Evolutionary conservation across 2,888 invertebrate genomes (phyloP), one percentile per base, ranked within the genome.

Genomic region (Drosophila acutilabella): DNA sequence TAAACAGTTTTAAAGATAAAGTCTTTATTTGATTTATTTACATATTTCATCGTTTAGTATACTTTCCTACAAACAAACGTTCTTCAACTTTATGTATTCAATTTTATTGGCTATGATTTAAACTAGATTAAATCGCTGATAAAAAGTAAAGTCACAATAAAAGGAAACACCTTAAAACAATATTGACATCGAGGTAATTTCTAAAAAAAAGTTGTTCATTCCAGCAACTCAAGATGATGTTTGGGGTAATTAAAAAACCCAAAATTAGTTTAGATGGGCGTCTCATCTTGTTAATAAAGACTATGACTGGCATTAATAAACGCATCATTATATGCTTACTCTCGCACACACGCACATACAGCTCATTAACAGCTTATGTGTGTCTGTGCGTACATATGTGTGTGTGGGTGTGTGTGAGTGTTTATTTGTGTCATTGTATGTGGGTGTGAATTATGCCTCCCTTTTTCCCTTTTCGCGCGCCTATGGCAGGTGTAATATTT

Each of bases 401-500:
- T 74, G 66, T 56, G 77, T 53, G 71, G 36, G 62, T 56, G 57
- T 52, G 45, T 30, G 62, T 65, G 62, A 64, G 64, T 74, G 66
- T 56, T 64, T 64, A 52, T 67, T 65, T 85, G 69, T 75, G 80
- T 64, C 59, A 64, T 58, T 64, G 64, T 64, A 59, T 42, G 71
- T 75, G 61, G 66, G 72, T 53, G 77, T 53, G 76, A 74, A 73
- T 60, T 78, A 73, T 64, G 38, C 71, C 47, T 51, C 71, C 51
- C 69, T 62, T 64, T 64, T 13, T 5, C 36, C 1, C 36, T 36
- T 13, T 36, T 36, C 4, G 36, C 13, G 54, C 80, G 69, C 68
- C 86, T 88, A 86, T 82, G 82, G 89, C 83, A 84, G 83, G 84
- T 84, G 89, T 88, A 86, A 84, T 84, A 84, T 88, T 88, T 88